Base-by-base conservation (phyloP, 1,140 invertebrate species). In the Phocides pigmalion region DNA sequence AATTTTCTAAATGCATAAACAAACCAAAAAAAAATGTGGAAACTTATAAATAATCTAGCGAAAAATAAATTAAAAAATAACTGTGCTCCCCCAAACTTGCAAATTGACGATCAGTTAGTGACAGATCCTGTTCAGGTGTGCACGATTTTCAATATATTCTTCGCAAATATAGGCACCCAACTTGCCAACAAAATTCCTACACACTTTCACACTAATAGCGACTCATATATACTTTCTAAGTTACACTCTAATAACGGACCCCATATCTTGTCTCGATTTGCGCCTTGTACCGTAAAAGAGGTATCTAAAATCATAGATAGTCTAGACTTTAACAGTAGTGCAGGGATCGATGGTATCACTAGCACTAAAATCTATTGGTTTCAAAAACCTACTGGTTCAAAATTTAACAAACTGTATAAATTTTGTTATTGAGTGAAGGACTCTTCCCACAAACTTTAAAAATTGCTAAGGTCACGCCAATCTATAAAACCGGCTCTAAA, bases 281-380 rank as follows among this genome's bases (percentile, higher is more conserved):
- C 12, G 2, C 47, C 56, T 32, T 44, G 37, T 20, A 61, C 54
- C n/a, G n/a, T 32, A 35, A 20, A 53, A 0, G 54, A 66, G 4
- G 47, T 66, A 58, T 20, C 16, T n/a, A 46, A 64, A 37, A 64
- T 64, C 9, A 68, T 64, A 25, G 66, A 69, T 44, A 61, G 39
- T 8, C 28, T 69, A 32, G 56, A 49, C 32, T 20, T 54, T 0
- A 64, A 68, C 35, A 58, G 46, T 16, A 58, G 66, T 9, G 16
- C 37, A n/a, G 44, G 46, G 4, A 68, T 63, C 12, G 66, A 68
- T 35, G 46, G 61, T 37, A 37, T 68, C 32, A 59, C 44, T 37
- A 62, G 51, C 9, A 68, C 4, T 59, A 9, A 63, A 63, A 62
- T 68, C 53, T 28, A 37, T 68, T 20, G 20, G 20, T 5, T 22